Conservation (phyloP, 2,888 invertebrate genomes). For the Lutraria lutraria region DNA sequence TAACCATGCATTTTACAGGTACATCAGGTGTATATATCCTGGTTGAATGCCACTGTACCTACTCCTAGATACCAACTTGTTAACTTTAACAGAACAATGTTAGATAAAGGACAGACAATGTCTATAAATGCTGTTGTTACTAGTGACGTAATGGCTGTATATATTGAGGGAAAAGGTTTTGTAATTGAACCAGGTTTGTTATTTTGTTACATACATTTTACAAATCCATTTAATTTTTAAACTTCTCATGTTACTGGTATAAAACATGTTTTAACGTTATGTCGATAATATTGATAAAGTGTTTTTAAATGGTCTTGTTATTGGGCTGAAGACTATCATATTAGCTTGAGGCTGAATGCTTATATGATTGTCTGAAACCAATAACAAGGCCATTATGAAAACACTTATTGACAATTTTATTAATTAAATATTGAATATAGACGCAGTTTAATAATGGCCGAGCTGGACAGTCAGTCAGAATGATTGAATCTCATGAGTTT, state of each 20-base stretch:
- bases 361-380: too few species aligned
- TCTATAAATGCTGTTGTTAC: conserved; percentile 64
- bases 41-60: conserved; percentile 75
- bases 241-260: background rate
- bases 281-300: background rate
- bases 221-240: background rate
- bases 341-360: too few species aligned
- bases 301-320: too few species aligned
- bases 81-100: conserved; percentile 71
- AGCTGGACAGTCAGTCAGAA: too few species aligned
- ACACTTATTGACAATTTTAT: too few species aligned
- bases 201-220: background rate
- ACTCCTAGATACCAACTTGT: conserved; percentile 79
- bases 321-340: too few species aligned
- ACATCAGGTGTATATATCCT: conserved; percentile 81
- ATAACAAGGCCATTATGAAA: too few species aligned
- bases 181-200: conserved; percentile 73
- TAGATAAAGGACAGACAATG: conserved; percentile 55
- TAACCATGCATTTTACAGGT: conserved; percentile 70
- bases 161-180: conserved; percentile 72
- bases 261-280: background rate
- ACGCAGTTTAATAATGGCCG: too few species aligned
- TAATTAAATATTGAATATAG: too few species aligned
- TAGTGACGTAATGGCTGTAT: conserved; percentile 78
- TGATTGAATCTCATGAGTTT: too few species aligned